These are phyloP conservation scores for Polypterus bichir DNA, from an alignment of 2,113 vertebrate genomes.

Conservation along the genomic window DNA sequence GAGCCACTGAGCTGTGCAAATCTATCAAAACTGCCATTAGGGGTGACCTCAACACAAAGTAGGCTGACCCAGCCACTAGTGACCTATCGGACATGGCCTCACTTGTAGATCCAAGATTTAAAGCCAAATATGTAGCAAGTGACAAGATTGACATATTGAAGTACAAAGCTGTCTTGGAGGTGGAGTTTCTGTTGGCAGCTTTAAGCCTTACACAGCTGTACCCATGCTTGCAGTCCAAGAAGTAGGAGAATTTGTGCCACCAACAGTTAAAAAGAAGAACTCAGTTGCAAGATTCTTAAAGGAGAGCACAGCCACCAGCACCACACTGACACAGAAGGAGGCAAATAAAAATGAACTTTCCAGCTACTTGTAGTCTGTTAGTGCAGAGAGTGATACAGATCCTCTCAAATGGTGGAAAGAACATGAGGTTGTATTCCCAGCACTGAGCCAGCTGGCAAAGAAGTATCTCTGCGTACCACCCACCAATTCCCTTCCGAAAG, in stretches of 20 bases:
- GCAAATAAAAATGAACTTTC: constrained; percentile 15
- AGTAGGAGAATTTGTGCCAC: constrained; percentile 6
- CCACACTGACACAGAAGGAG: constrained; percentile 10
- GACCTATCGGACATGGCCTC: constrained; percentile 18
- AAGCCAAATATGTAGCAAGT: constrained; percentile 14
- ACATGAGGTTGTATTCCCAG: constrained; percentile 16
- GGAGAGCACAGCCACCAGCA: constrained; percentile 12
- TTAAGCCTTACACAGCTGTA: no score
- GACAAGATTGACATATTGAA: constrained; percentile 15
- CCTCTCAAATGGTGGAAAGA: constrained; percentile 21
- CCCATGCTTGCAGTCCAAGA: neutral
- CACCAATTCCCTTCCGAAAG: constrained; percentile 11
- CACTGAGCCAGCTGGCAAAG: constrained; percentile 18
- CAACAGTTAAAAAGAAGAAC: constrained; percentile 10
- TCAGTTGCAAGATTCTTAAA: constrained; percentile 18
- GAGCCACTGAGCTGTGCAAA: constrained; percentile 11
- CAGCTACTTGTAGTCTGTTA: constrained; percentile 14
- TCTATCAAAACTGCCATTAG: constrained; percentile 9
- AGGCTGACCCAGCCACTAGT: constrained; percentile 15
- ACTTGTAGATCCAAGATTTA: constrained; percentile 18
- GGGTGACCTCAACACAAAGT: neutral
- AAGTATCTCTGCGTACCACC: constrained; percentile 17
- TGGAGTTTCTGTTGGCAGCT: neutral
- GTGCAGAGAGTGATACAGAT: constrained; percentile 15
- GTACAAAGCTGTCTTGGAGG: constrained; percentile 13